A percentile compares a stretch with the other conserved stretches of the same genome.
Evolutionary conservation across 2,113 vertebrate species (phyloP).

Genomic region (Tursiops truncatus): DNA sequence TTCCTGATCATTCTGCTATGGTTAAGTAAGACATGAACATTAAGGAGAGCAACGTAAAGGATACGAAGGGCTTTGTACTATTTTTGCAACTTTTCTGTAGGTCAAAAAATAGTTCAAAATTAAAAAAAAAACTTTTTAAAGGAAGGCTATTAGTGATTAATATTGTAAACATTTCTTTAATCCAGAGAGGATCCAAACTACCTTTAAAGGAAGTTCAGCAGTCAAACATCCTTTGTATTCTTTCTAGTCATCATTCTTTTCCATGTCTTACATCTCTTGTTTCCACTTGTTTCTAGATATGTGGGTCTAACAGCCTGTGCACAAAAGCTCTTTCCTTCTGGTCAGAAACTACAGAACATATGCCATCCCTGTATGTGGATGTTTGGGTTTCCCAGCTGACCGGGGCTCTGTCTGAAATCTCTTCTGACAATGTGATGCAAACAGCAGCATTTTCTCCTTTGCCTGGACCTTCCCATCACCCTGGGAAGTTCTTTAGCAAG

Average conservation of each 20-base stretch:
- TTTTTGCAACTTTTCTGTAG: conserved; percentile 25
- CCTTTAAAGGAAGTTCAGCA: not conserved
- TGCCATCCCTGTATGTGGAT: not conserved
- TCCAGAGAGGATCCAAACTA: not conserved
- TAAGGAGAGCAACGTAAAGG: not conserved
- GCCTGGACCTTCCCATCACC: not conserved
- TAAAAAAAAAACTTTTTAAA: not conserved
- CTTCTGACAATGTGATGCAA: not conserved
- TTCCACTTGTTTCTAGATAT: not conserved
- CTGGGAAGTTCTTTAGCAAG: not conserved
- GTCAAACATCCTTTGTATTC: not conserved
- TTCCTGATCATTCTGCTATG: not conserved
- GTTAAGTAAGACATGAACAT: not conserved
- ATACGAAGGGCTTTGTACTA: not conserved
- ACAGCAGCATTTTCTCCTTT: not conserved
- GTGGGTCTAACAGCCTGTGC: not conserved
- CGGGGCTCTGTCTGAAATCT: not conserved
- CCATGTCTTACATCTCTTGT: not conserved
- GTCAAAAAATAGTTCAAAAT: not conserved
- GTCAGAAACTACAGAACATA: too few species aligned
- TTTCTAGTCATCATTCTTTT: not conserved
- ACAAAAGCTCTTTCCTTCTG: not conserved
- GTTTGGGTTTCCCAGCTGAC: not conserved
- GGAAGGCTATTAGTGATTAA: not conserved
- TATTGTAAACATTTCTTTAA: not conserved